Evolutionary conservation across 1,140 invertebrate genomes (phyloP), one percentile per base, ranked within the genome.

Genomic region (Phortica variegata): DNA sequence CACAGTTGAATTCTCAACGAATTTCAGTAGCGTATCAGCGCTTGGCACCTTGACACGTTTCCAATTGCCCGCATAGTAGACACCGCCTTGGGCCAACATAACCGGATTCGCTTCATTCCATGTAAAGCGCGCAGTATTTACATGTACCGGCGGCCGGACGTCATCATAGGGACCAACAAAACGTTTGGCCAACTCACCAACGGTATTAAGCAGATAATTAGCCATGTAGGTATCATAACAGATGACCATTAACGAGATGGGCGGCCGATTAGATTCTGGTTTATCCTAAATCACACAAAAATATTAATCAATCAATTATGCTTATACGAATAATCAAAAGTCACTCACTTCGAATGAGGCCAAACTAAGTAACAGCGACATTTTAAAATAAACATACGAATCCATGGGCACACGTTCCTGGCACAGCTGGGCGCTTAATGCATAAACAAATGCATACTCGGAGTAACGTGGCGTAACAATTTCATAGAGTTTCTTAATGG

Each of bases 11-110:
- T 65, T 70, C 33, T 75, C 72, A 4, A 75, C 49, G 16, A 52
- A 61, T 15, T 54, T 68, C 41, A 56, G 63, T 15, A 55, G 52
- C 40, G 2, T 43, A 40, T 52, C 45, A 2, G 56, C 47, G 8
- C 13, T 2, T 1, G 62, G 60, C 3, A 57, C 57, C 55, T 58
- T 12, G 57, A 16, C 16, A 75, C 61, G 50, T 15, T 54, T 54
- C 72, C 72, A 75, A 38, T 75, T 72, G 10, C 72, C 72, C 1
- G 42, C 62, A 39, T 58, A 73, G 29, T 60, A 70, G 1, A 75
- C 60, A 1, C 72, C 72, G 44, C 59, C 60, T 23, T 65, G 54
- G 2, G 68, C 72, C 45, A 75, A 8, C 17, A 68, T n/a, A 21
- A 75, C 17, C 0, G 68, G 65, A 20, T 52, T 58, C 4, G 72